phyloP scores from a whole-genome alignment of 92 coral and sea anemone genomes.

The Phenganax subtilis region DNA sequence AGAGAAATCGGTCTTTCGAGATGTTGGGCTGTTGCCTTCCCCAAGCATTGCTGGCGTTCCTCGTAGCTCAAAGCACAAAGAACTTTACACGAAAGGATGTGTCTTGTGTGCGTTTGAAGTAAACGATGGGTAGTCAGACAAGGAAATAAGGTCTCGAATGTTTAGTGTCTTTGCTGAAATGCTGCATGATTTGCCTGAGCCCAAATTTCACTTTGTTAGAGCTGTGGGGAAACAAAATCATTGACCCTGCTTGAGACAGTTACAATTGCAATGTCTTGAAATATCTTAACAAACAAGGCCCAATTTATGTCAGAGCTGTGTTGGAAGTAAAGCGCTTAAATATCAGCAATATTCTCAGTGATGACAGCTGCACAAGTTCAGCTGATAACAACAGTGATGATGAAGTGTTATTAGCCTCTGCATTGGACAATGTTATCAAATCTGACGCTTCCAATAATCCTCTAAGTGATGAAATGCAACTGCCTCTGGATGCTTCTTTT shows the following conservation, averaged over 20 bases:
- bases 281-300: conserved; percentile 15
- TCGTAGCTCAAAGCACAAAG: conserved; percentile 28
- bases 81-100: not conserved
- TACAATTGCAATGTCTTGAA: conserved; percentile 1
- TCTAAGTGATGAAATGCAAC: too few species aligned
- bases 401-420: not conserved
- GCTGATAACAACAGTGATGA: not conserved
- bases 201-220: conserved; percentile 8
- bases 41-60: conserved; percentile 40
- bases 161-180: conserved; percentile 1
- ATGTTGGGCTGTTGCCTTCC: conserved; percentile 42
- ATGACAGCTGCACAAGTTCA: not conserved
- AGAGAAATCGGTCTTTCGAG: conserved; percentile 36
- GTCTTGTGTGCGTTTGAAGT: not conserved
- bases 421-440: not conserved
- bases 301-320: not conserved
- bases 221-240: conserved; percentile 10
- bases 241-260: not conserved
- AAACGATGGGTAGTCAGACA: conserved; percentile 39
- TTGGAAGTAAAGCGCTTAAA: not conserved
- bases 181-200: conserved; percentile 2
- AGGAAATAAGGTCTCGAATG: conserved; percentile 17
- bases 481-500: too few species aligned
- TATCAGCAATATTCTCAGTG: not conserved
- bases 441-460: not conserved